Percentiles rank a stretch among this genome's conserved stretches.
Evolutionary conservation across 1,140 invertebrate species (phyloP).

Genomic region (Drosophila ercepeae): DNA sequence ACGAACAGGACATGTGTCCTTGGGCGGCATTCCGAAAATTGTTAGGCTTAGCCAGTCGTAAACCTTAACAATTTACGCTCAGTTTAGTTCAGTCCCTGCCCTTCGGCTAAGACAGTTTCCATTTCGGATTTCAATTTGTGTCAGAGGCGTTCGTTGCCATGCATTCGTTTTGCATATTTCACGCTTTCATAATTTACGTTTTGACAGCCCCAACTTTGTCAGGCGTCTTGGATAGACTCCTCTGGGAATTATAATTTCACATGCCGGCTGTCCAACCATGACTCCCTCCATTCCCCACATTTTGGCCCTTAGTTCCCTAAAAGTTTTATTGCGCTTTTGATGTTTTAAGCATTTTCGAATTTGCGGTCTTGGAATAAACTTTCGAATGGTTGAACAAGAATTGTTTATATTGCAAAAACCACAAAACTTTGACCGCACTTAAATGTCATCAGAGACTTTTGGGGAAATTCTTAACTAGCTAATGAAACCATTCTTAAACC

Average conservation of each 20-base stretch:
- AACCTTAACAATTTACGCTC: constrained; percentile 48
- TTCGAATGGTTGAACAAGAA: constrained; percentile 6
- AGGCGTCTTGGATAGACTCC: constrained; percentile 4
- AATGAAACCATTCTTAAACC: background rate
- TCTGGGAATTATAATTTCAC: constrained; percentile 42
- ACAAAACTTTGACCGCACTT: constrained; percentile 26
- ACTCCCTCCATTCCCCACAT: background rate
- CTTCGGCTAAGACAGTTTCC: constrained; percentile 18
- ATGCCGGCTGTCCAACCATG: background rate
- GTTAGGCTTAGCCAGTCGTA: constrained; percentile 22
- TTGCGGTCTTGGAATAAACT: constrained; percentile 10
- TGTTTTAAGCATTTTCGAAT: constrained; percentile 25
- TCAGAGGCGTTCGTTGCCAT: constrained; percentile 7
- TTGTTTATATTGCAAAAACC: background rate
- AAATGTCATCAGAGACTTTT: constrained; percentile 24
- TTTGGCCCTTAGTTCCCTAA: background rate
- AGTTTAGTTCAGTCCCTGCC: constrained; percentile 29
- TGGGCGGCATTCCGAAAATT: constrained; percentile 11
- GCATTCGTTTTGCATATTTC: constrained; percentile 46
- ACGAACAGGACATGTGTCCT: constrained; percentile 37
- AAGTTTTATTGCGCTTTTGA: constrained; percentile 48
- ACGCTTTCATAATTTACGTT: constrained; percentile 40
- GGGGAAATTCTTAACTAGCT: background rate
- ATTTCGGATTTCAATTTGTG: constrained; percentile 40
- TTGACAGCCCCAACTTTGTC: constrained; percentile 41